Conservation (phyloP, 2,113 vertebrate species). For the Microcebus griseorufus region DNA sequence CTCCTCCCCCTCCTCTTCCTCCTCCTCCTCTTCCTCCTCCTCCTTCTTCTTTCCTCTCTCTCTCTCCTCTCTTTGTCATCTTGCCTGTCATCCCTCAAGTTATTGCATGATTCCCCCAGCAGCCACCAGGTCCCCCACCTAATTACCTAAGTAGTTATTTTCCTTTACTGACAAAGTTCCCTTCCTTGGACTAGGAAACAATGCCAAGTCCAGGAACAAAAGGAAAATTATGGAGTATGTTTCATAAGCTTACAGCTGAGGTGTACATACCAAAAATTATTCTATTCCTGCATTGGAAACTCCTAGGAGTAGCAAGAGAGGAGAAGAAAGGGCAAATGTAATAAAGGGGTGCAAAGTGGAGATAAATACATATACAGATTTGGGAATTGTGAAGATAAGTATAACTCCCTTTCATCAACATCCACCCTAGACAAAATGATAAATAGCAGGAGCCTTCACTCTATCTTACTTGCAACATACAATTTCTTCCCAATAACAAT, state of each 20-base stretch:
- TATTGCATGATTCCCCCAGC: background rate
- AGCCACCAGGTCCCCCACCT: background rate
- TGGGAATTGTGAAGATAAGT: background rate
- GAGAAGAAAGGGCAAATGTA: background rate
- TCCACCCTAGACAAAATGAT: background rate
- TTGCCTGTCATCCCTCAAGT: background rate
- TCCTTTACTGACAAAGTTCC: background rate
- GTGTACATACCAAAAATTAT: background rate
- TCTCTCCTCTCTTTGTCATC: no score
- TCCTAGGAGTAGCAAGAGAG: background rate
- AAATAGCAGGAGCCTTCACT: background rate
- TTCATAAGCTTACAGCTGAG: background rate
- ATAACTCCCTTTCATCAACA: background rate
- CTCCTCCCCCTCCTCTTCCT: background rate
- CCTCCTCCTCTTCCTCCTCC: no score
- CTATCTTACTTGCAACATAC: background rate
- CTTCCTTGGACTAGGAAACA: background rate
- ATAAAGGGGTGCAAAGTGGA: background rate
- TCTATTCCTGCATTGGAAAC: background rate
- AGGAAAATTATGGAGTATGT: background rate
- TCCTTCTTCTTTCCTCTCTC: background rate
- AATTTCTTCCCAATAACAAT: background rate
- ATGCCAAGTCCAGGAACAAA: background rate
- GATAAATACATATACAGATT: background rate
- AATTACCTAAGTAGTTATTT: background rate